Conservation (phyloP, 35 echinoderm and acorn worm genomes). For the Diadema setosum region DNA sequence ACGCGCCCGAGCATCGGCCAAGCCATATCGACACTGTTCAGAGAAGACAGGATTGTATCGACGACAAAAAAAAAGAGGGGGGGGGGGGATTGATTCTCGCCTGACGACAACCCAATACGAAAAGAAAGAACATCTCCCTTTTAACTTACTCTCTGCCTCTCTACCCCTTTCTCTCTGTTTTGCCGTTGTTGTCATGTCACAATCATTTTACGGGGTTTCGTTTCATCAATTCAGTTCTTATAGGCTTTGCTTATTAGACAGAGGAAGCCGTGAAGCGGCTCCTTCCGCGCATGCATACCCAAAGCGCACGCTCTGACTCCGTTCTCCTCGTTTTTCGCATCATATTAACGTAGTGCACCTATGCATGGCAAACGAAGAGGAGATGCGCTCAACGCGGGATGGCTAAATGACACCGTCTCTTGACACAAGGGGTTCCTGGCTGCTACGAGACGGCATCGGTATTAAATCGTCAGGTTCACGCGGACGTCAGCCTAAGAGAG, state of each 20-base stretch:
- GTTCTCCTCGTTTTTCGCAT: background rate
- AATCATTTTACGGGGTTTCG: slow-evolving; percentile 13
- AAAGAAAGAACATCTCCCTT: background rate
- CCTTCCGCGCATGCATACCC: background rate
- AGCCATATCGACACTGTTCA: background rate
- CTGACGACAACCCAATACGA: background rate
- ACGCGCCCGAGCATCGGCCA: background rate
- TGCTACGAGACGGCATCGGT: background rate
- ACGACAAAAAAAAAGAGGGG: background rate
- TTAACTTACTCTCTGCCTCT: no score
- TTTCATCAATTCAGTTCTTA: slow-evolving; percentile 19
- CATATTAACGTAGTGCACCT: background rate
- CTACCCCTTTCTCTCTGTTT: no score
- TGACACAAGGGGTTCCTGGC: background rate
- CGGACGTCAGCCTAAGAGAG: slow-evolving; percentile 22
- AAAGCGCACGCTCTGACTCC: background rate
- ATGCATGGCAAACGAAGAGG: background rate
- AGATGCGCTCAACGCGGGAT: background rate
- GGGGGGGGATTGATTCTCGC: background rate
- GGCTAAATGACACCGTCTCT: background rate
- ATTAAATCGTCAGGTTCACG: slow-evolving; percentile 20
- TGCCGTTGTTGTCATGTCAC: slow-evolving; percentile 27
- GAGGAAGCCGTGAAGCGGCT: slow-evolving; percentile 3
- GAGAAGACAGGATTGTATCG: background rate
- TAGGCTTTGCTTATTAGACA: slow-evolving; percentile 23